Base-by-base conservation (phyloP, 2,888 invertebrate species). In the Serripes groenlandicus region DNA sequence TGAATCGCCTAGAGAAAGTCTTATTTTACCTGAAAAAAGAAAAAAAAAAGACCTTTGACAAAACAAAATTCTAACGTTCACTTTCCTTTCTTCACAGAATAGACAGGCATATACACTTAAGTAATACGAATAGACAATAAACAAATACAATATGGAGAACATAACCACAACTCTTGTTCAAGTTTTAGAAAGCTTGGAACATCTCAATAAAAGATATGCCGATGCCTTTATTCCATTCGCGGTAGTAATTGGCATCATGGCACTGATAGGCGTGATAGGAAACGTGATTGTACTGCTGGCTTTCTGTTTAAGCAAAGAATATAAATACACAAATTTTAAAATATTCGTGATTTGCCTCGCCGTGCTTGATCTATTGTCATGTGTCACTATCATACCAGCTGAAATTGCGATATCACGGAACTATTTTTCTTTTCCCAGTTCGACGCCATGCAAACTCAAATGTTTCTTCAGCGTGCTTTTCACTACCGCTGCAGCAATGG, bases 401-500 rank as follows among this genome's bases (percentile, higher is more conserved):
- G 85, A 85, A 37, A 85, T 85, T 18, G 21, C 73, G 3, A 85
- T 81, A 56, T 76, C 70, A 15, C 52, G 66, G 30, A 54, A 73
- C 58, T 78, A 72, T 54, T 85, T 79, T 35, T 75, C 76, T 9
- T 76, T 79, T 42, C 52, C 64, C 1, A 62, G 71, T 37, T 42
- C 73, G 9, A 52, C 70, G 2, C 73, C 81, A 3, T 85, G 85
- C 30, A 85, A 85, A 69, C 73, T 76, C 21, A 85, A 85, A 26
- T 85, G 85, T 28, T 85, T 85, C 68, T 81, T 85, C 23, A 85
- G 74, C 30, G 64, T 81, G 0, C 77, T 85, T 34, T 72, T 60
- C 4, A 64, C 60, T 37, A 73, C 68, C 21, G 72, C 74, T 4
- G 72, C 81, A 1, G 78, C 85, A 3, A 64, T 73, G n/a, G 62